Evolutionary conservation across 2,797 vertebrate species (phyloP), one percentile per base, ranked within the genome.

Genomic region (Chrysocyon brachyurus): DNA sequence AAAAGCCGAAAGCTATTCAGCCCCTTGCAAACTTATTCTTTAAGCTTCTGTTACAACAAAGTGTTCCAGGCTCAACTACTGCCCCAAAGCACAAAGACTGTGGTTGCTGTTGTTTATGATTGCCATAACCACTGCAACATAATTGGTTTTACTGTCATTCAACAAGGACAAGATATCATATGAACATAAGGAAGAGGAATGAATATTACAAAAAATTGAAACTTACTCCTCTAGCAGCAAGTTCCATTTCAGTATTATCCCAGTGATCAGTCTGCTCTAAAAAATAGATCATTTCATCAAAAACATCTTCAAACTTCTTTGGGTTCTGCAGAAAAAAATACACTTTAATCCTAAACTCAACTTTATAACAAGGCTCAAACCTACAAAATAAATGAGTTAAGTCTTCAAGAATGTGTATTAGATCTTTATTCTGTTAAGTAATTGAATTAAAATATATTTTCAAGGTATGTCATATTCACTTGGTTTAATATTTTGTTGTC

Each of bases 271-370:
- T 98, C 87, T 99, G 98, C 96, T 99, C 99, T 98, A 99, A 98
- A 98, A 99, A 99, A 97, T 97, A 95, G 79, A 99, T 99, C 99
- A 99, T 99, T 98, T 99, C 99, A 96, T 99, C 99, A 97, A 99
- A 99, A 96, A 99, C 99, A 72, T 99, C 99, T 98, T 99, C 99
- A 97, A 99, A 99, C 98, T 99, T 99, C 98, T 99, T 99, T 92
- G 99, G 99, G 98, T 99, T 99, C 99, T 99, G 98, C 5, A 85
- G 63, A 95, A 93, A 61, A 97, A 92, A 90, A 96, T 12, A 96
- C 9, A 95, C 24, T 97, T 95, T 93, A 96, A 89, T 93, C 6
- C 72, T 92, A 82, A 95, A 86, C 7, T 75, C 22, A 92, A 88
- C 36, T 90, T 87, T 77, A 57, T 46, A 73, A 96, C 36, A 94